Evolutionary conservation across 2,113 vertebrate genomes (phyloP), one percentile per base, ranked within the genome.

Genomic region (Campylomormyrus numenius): DNA sequence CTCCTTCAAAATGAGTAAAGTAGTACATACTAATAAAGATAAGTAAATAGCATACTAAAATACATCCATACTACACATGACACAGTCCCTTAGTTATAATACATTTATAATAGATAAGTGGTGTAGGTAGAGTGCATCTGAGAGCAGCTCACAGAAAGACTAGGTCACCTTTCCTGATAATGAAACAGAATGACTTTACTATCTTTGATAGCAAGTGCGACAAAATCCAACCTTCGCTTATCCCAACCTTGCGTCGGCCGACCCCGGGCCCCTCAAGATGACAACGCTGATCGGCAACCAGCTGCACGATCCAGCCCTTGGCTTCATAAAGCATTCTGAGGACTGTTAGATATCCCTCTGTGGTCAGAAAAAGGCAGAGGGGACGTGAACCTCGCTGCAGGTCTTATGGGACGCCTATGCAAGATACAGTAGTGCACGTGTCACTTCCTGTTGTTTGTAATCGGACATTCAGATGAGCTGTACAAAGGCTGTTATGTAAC

Each of bases 371-470:
- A 56, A 56, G 50, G 31, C 27, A 39, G 50, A 39, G n/a, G 21
- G 66, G 46, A 31, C 46, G 19, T 48, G 87, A 10, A 31, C 1
- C 58, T 27, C 3, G 88, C 42, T 80, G 19, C 9, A 50, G 74
- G 46, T 52, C 39, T 58, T 46, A 92, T 11, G 15, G 89, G 53
- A 53, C 7, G 45, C 83, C n/a, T 56, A 90, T 91, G 83, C 27
- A 21, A 52, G 53, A 66, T 31, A 50, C 31, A 77, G 66, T 45
- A 9, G 31, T 87, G 48, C 27, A 87, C 6, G 85, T 53, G 85
- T 56, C 85, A 53, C 15, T 35, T 87, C 85, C 85, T 31, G n/a
- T 53, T 27, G 31, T 87, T 87, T 27, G 11, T 53, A 8, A 8
- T 21, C 53, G 50, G 11, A 87, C 4, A 0, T 31, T 6, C n/a